A percentile compares a stretch with the other conserved stretches of the same genome.
Evolutionary conservation across 2,113 vertebrate species (phyloP).

Genomic region (Coptodon rendalli): DNA sequence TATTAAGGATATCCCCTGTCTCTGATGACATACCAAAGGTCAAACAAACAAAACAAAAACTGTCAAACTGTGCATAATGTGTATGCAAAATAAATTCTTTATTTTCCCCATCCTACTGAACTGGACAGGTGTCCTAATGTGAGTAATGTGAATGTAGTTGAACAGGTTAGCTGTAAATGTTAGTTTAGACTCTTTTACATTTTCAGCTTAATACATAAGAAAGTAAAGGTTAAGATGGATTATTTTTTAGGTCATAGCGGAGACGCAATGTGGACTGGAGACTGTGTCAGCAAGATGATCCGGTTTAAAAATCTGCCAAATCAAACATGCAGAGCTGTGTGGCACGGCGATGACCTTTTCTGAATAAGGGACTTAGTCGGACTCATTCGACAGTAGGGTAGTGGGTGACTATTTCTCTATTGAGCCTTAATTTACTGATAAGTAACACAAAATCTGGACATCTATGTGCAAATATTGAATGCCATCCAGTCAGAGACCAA

Average conservation of each 20-base stretch:
- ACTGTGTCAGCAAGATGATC: neutral
- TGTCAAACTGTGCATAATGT: neutral
- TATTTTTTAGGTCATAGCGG: neutral
- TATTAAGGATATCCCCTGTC: neutral
- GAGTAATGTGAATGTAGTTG: neutral
- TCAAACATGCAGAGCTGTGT: neutral
- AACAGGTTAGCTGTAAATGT: neutral
- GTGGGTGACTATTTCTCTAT: neutral
- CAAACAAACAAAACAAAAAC: neutral
- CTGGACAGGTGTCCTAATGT: neutral
- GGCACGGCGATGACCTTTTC: neutral
- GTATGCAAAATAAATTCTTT: neutral
- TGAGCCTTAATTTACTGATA: neutral
- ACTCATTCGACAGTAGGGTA: neutral
- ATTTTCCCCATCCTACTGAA: neutral
- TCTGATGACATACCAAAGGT: neutral
- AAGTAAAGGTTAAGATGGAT: neutral
- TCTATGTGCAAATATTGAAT: neutral
- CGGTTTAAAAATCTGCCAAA: neutral
- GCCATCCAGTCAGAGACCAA: accelerated
- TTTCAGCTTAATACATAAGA: neutral
- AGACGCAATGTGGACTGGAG: neutral
- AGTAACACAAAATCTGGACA: neutral
- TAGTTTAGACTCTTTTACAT: neutral
- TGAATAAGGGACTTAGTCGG: neutral